Base-by-base conservation (phyloP, 2,888 invertebrate species). In the Theretra japonica region DNA sequence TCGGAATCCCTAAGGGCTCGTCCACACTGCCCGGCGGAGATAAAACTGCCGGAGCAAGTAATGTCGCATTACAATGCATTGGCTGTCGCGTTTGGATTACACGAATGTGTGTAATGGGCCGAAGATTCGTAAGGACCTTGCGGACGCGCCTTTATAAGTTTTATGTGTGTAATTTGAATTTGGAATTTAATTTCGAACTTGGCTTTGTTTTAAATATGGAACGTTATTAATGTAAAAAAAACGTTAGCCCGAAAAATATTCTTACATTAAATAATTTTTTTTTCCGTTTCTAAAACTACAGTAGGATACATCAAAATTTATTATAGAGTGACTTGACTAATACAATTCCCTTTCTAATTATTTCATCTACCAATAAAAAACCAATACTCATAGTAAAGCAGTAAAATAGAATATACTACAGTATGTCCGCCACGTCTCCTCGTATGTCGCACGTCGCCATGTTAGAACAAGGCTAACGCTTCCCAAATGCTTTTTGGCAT, bases 51-150 rank as follows among this genome's bases (percentile, higher is more conserved):
- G 79, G 78, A 86, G 84, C 87, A 84, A 82, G 81, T 88, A 88
- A 89, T 88, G 86, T 83, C 86, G 79, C 89, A 91, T 91, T 90
- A 91, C 90, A 90, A 90, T 90, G 91, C 91, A 90, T 90, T 90
- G 89, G 86, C 83, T 88, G 90, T 90, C 89, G 87, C 87, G 85
- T 78, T 80, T 81, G 87, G 86, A 89, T 90, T 88, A 88, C 86
- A 79, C 81, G 84, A 85, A 86, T 87, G 88, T 89, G 90, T 89
- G 88, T 90, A 90, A 90, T 90, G 87, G 88, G 73, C 83, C 86
- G 82, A 86, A 86, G 86, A 84, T 70, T 77, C 73, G 74, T 41
- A 58, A 57, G 74, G 75, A 28, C 75, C 82, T 60, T 73, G 75
- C 82, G 86, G 88, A 88, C 77, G 70, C 68, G 79, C 72, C 76